Conservation (phyloP, 2,113 vertebrate species). For the Nesogale talazaci region DNA sequence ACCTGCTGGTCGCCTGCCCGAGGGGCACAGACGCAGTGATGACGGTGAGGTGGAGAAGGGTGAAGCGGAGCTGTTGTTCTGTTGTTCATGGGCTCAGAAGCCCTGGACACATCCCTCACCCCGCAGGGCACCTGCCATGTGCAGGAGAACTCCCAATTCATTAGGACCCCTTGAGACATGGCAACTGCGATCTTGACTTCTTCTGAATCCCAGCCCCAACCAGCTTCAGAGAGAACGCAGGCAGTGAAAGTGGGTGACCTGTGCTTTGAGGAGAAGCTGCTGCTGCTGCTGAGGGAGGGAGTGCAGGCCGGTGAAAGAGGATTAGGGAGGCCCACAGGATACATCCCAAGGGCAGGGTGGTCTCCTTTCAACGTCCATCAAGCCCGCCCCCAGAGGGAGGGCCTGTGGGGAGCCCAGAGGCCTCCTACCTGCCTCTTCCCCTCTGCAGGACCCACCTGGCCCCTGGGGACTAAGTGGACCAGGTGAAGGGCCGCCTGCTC, state of each 20-base stretch:
- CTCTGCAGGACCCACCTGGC: background rate
- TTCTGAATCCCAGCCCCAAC: constrained; percentile 28
- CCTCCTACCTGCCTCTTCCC: background rate
- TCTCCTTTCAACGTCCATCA: background rate
- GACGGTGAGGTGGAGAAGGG: too few relatives aligned
- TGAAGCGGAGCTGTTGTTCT: too few relatives aligned
- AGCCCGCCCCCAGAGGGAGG: background rate
- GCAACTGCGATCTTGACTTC: background rate
- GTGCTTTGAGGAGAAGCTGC: background rate
- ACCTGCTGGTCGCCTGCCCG: too few relatives aligned
- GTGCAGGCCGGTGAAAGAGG: background rate
- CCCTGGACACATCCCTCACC: too few relatives aligned
- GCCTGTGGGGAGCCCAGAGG: background rate
- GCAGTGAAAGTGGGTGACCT: background rate
- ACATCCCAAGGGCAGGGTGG: background rate
- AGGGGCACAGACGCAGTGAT: too few relatives aligned
- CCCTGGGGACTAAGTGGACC: background rate
- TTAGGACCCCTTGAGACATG: constrained; percentile 39
- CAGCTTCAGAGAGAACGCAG: constrained; percentile 57
- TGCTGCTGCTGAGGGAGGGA: background rate
- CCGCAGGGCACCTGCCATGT: background rate
- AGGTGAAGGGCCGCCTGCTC: background rate
- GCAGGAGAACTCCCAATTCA: constrained; percentile 18
- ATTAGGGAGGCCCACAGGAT: constrained; percentile 3
- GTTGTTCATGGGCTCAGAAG: background rate